phyloP scores from a whole-genome alignment of 2,888 invertebrate species.

The Leucoptera coffeella region DNA sequence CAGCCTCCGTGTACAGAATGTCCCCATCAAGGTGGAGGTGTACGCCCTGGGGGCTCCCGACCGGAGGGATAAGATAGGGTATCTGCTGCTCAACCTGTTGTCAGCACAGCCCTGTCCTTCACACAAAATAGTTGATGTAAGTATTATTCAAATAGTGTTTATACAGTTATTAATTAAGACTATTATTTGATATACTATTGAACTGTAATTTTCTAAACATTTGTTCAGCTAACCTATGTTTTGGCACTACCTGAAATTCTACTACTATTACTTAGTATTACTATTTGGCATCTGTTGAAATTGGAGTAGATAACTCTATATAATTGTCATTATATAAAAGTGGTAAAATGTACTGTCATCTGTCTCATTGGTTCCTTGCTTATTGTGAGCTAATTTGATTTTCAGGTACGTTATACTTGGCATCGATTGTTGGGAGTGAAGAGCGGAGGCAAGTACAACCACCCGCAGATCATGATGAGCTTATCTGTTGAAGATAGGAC shows the following conservation, averaged over 20 bases:
- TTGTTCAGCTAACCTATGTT: too few species aligned
- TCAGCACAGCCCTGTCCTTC: constrained; percentile 61
- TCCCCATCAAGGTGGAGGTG: constrained; percentile 68
- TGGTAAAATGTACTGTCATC: too few species aligned
- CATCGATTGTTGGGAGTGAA: constrained; percentile 56
- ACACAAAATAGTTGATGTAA: constrained; percentile 35
- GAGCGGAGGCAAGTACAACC: constrained; percentile 48
- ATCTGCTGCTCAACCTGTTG: constrained; percentile 61
- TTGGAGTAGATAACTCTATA: too few species aligned
- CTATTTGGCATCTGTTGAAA: too few species aligned
- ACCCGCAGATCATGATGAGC: constrained; percentile 57
- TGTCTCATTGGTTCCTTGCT: too few species aligned
- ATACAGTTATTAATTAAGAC: too few species aligned
- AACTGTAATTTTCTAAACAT: too few species aligned
- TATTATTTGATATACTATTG: too few species aligned
- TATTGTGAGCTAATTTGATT: constrained; percentile 6
- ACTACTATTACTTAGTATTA: too few species aligned
- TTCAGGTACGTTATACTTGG: constrained; percentile 52
- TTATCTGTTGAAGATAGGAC: constrained; percentile 54
- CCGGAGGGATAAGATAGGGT: constrained; percentile 61
- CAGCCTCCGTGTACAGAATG: constrained; percentile 67
- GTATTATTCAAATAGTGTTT: too few species aligned
- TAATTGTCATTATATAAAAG: too few species aligned
- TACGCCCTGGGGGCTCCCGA: constrained; percentile 47
- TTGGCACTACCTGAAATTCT: too few species aligned